Conservation (phyloP, 2,888 invertebrate genomes). For the Crioceris asparagi region DNA sequence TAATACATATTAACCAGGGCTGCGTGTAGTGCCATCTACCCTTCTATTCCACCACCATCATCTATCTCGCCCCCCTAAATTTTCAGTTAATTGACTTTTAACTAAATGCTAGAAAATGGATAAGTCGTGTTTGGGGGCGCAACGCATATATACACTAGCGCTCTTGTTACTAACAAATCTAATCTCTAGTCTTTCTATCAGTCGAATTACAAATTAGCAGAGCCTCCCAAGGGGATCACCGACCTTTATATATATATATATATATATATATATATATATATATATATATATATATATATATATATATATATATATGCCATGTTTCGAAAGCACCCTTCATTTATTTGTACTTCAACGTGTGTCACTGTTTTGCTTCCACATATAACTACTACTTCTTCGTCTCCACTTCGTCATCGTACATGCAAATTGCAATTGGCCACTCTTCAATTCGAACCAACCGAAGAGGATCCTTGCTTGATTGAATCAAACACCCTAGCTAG, state of each 20-base stretch:
- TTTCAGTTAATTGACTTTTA: slow-evolving; percentile 38
- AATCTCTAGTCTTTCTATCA: slow-evolving; percentile 38
- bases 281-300: too few species aligned
- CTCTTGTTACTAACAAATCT: slow-evolving; percentile 32
- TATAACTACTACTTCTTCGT: too few species aligned
- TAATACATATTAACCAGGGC: slow-evolving; percentile 7
- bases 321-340: too few species aligned
- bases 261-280: too few species aligned
- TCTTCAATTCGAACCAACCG: too few species aligned
- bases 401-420: too few species aligned
- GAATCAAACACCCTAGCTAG: too few species aligned
- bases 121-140: slow-evolving; percentile 36
- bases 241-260: neutral
- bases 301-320: too few species aligned
- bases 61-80: slow-evolving; percentile 21
- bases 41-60: slow-evolving; percentile 11
- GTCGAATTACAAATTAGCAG: slow-evolving; percentile 37
- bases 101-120: slow-evolving; percentile 41
- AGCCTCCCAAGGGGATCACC: slow-evolving; percentile 23
- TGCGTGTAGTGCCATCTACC: slow-evolving; percentile 1
- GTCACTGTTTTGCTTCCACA: too few species aligned
- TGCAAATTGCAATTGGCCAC: slow-evolving; percentile 39
- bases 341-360: too few species aligned
- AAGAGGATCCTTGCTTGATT: too few species aligned
- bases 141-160: slow-evolving; percentile 14